Base-by-base conservation (phyloP, 2,888 invertebrate species). In the Coremacera marginata region DNA sequence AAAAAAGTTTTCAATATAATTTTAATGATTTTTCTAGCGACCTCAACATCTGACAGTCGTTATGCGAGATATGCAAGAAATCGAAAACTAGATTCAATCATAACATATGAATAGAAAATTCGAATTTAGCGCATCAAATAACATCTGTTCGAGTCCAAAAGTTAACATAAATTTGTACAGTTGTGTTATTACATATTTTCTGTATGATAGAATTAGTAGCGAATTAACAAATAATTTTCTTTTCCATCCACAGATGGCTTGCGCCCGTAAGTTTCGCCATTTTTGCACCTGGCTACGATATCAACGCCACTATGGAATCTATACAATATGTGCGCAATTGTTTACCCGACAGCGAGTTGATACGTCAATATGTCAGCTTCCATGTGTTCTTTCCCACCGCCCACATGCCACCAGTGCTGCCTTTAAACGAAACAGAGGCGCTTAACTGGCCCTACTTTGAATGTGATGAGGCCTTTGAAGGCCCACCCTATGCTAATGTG, bases 261-360 rank as follows among this genome's bases (percentile, higher is more conserved):
- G 94, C 92, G 0, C 94, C 94, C 0, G 88, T 94, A 51, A 93
- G 93, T 62, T 89, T 94, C 73, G 92, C 93, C 0, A 88, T 94
- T 49, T 92, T 92, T 83, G 91, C 93, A 0, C 94, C 94, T 2
- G 93, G 93, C 27, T 89, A 89, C 2, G 94, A 94, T 84, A 91
- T 93, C 76, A 87, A 89, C 14, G 87, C 89, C 31, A 92, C 93
- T 0, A 81, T 93, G 67, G 89, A 91, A 79, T 90, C 92, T 52
- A 92, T 94, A 80, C 90, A 91, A 79, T 93, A 92, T 85, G 89
- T 91, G 55, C 89, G 92, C 27, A 90, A 90, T 82, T 94, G 93
- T 85, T 84, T 89, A 67, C 88, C 88, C 0, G 87, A 89, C 55
- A 89, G 89, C 78, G 87, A 90, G 0, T 86, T 92, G 49, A 90